Evolutionary conservation across 2,888 invertebrate genomes (phyloP).

Genomic region (Dichetophora obliterata): DNA sequence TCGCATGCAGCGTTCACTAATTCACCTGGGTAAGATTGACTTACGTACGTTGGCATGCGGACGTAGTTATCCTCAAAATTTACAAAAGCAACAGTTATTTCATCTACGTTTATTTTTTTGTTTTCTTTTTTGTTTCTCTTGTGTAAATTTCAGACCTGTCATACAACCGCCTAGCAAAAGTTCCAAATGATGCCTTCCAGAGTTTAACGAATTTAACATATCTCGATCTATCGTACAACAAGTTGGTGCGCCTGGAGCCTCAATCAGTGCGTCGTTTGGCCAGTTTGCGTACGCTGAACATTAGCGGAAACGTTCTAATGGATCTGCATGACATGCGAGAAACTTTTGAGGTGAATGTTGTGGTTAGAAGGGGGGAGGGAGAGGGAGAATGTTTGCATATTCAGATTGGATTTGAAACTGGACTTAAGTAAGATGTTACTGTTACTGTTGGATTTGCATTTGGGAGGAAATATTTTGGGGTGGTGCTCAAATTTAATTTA

Average conservation of each 20-base stretch:
- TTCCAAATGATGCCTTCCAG: conserved; percentile 80
- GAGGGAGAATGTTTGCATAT: conserved; percentile 1
- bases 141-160: conserved; percentile 71
- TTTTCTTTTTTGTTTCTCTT: conserved; percentile 14
- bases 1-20: conserved; percentile 67
- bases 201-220: conserved; percentile 79
- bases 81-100: neutral
- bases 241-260: conserved; percentile 78
- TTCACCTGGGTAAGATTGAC: conserved; percentile 64
- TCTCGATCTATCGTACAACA: conserved; percentile 83
- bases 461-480: too few species aligned
- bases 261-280: conserved; percentile 68
- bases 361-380: too few species aligned
- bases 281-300: conserved; percentile 75
- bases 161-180: conserved; percentile 80
- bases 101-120: neutral
- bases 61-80: neutral
- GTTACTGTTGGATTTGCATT: neutral
- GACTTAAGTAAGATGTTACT: too few species aligned
- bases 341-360: conserved; percentile 65
- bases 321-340: conserved; percentile 67
- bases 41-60: neutral
- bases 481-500: too few species aligned
- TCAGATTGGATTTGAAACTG: too few species aligned
- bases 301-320: conserved; percentile 76